These are phyloP conservation scores for Torymus auratus DNA, from an alignment of 2,888 invertebrate species.

Conservation along the genomic window DNA sequence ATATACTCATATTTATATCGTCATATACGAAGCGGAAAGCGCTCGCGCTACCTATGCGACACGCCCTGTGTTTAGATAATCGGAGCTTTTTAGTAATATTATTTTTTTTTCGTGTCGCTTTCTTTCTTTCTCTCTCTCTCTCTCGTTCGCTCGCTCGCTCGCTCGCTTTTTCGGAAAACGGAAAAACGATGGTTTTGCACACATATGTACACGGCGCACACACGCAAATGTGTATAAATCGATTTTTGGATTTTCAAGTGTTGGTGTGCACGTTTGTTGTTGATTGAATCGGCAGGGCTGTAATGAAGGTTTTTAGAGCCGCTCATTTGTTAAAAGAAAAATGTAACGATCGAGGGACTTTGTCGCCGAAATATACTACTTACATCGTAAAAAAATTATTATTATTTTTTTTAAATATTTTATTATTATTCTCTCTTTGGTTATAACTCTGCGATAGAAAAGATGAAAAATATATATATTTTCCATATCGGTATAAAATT, in stretches of 20 bases:
- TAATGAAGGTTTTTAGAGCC: not conserved
- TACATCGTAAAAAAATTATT: constrained; percentile 41
- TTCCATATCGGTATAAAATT: constrained; percentile 42
- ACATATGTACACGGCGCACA: constrained; percentile 30
- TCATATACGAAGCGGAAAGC: constrained; percentile 56
- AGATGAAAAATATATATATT: constrained; percentile 49
- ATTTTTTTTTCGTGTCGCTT: constrained; percentile 26
- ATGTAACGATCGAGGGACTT: constrained; percentile 4
- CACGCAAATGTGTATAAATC: constrained; percentile 1
- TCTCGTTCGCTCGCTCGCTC: constrained; percentile 27
- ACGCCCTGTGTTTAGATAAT: constrained; percentile 14
- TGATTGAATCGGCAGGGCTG: no score
- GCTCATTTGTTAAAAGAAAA: constrained; percentile 1
- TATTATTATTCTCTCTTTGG: constrained; percentile 31
- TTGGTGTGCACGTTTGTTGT: not conserved
- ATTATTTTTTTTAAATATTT: constrained; percentile 9
- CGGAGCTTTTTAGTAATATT: constrained; percentile 33
- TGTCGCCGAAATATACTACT: constrained; percentile 25
- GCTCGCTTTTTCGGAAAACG: constrained; percentile 34
- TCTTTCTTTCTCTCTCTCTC: constrained; percentile 39
- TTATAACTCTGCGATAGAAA: constrained; percentile 50
- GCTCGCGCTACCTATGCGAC: constrained; percentile 40
- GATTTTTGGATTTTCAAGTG: not conserved
- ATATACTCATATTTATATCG: constrained; percentile 42
- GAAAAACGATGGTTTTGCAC: constrained; percentile 21